phyloP scores from a whole-genome alignment of 2,888 invertebrate species.

The Lasioglossum calceatum region DNA sequence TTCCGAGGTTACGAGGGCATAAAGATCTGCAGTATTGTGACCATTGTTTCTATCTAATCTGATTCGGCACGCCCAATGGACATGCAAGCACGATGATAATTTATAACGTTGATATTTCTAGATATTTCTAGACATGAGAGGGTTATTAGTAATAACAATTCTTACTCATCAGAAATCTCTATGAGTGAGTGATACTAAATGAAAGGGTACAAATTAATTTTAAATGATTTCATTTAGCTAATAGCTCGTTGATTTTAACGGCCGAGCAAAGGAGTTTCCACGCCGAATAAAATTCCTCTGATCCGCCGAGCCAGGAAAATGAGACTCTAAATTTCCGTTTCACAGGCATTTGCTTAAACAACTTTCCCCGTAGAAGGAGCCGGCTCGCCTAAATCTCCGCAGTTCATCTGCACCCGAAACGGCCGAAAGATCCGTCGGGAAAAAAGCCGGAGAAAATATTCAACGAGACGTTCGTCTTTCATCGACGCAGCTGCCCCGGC shows the following conservation, averaged over 20 bases:
- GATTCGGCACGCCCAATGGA: neutral
- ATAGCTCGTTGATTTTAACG: neutral
- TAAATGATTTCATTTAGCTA: neutral
- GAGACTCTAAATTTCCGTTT: neutral
- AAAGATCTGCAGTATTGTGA: neutral
- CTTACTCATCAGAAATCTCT: neutral
- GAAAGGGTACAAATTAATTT: too few relatives aligned
- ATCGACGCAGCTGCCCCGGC: neutral
- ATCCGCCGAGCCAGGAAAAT: neutral
- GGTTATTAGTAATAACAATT: neutral
- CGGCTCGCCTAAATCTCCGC: neutral
- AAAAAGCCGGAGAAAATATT: conserved; percentile 4
- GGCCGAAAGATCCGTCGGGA: neutral
- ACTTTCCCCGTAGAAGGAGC: neutral
- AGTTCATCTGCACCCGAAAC: neutral
- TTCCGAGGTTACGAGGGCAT: neutral
- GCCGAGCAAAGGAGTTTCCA: neutral
- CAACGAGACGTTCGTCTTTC: conserved; percentile 10
- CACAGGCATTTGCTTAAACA: neutral
- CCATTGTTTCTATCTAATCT: neutral
- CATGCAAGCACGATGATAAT: neutral
- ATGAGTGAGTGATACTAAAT: too few relatives aligned
- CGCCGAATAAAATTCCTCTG: neutral
- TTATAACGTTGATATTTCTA: too few relatives aligned
- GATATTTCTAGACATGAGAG: neutral